These are phyloP conservation scores for Eristalinus sepulchralis DNA, from an alignment of 2,888 invertebrate species.

Conservation along the genomic window DNA sequence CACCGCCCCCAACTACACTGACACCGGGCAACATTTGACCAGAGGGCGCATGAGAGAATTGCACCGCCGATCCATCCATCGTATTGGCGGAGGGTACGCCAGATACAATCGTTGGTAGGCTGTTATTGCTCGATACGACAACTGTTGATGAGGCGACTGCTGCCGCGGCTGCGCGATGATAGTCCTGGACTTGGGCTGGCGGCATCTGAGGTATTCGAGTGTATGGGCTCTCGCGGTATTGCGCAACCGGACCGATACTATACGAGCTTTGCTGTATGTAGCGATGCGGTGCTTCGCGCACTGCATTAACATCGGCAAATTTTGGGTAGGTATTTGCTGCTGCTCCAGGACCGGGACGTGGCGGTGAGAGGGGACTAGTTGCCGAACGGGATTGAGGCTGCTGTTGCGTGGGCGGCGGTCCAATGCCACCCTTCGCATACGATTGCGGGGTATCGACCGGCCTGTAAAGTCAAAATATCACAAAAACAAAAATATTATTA, in stretches of 20 bases:
- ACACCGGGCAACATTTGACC: constrained; percentile 74
- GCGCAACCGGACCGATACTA: constrained; percentile 77
- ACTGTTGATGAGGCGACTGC: constrained; percentile 73
- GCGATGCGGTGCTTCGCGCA: constrained; percentile 79
- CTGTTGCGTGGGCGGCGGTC: constrained; percentile 74
- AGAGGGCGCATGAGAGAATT: constrained; percentile 65
- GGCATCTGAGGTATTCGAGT: constrained; percentile 79
- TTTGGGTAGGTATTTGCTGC: constrained; percentile 79
- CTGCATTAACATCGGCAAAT: constrained; percentile 78
- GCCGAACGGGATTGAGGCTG: constrained; percentile 78
- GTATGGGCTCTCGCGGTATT: constrained; percentile 80
- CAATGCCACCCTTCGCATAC: constrained; percentile 79
- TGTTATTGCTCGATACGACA: constrained; percentile 73
- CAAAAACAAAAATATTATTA: constrained; percentile 77
- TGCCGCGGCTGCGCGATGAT: constrained; percentile 76
- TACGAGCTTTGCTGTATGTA: constrained; percentile 80
- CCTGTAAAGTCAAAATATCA: constrained; percentile 79
- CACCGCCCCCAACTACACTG: constrained; percentile 69
- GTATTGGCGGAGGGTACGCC: constrained; percentile 84
- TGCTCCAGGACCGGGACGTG: constrained; percentile 78
- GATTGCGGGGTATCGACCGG: constrained; percentile 79
- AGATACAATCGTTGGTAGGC: constrained; percentile 82
- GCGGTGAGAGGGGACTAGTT: constrained; percentile 80
- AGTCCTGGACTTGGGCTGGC: constrained; percentile 76
- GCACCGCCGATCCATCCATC: constrained; percentile 69